Percentiles rank a stretch among this genome's conserved stretches.
Evolutionary conservation across 2,797 vertebrate genomes (phyloP).

Genomic region (Alosa sapidissima): DNA sequence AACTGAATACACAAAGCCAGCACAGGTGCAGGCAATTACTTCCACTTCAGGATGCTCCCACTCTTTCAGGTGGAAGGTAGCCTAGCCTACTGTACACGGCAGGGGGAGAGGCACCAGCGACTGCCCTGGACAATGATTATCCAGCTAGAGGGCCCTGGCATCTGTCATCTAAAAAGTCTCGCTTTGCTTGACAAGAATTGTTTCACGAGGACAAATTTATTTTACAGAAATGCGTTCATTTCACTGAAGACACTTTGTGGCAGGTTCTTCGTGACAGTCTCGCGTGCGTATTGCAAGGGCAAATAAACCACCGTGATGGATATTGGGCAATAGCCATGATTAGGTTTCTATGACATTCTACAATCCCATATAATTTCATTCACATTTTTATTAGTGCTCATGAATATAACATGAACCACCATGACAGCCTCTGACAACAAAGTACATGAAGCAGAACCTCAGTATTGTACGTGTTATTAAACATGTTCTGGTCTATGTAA

Average conservation of each 20-base stretch:
- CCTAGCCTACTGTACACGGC: conserved; percentile 13
- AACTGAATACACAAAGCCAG: conserved; percentile 19
- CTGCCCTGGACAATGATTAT: neutral
- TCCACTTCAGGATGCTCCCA: neutral
- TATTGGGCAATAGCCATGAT: neutral
- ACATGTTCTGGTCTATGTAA: neutral
- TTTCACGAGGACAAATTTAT: neutral
- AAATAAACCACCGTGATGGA: neutral
- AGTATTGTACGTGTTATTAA: neutral
- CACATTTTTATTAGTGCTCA: neutral
- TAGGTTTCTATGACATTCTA: conserved; percentile 15
- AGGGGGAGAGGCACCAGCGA: neutral
- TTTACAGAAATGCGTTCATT: neutral
- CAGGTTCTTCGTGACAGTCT: neutral
- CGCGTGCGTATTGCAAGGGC: neutral
- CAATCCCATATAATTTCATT: conserved; percentile 21
- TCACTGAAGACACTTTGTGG: neutral
- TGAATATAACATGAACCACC: conserved; percentile 5
- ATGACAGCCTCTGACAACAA: neutral
- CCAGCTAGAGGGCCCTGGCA: neutral
- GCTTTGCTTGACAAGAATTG: neutral
- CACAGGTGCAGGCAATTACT: conserved; percentile 14
- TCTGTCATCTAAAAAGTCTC: neutral
- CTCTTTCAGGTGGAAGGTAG: neutral
- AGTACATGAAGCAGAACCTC: neutral